A percentile compares a stretch with the other conserved stretches of the same genome.
Conservation (phyloP, 2,888 invertebrate species). For the Salticus scenicus region DNA sequence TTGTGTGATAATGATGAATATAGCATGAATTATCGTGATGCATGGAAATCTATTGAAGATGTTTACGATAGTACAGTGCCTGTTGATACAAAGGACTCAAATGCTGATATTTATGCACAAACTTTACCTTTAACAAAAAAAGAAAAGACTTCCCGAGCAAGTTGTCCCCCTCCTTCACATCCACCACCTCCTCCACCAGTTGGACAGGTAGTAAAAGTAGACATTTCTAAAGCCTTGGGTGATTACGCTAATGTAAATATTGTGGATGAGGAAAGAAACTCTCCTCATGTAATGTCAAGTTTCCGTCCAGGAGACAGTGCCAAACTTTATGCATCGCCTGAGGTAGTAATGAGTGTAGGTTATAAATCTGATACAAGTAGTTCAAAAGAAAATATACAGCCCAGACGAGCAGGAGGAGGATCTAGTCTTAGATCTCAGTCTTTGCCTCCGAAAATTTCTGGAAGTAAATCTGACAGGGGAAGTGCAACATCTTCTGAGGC, state of each 20-base stretch:
- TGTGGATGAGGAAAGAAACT: conserved; percentile 73
- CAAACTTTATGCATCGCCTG: conserved; percentile 91
- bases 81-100: conserved; percentile 34
- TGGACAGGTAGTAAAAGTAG: conserved; percentile 78
- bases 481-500: conserved; percentile 68
- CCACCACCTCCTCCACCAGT: conserved; percentile 87
- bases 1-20: conserved; percentile 69
- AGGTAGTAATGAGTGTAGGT: conserved; percentile 85
- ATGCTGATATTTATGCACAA: conserved; percentile 70
- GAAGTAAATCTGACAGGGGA: conserved; percentile 51
- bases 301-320: conserved; percentile 91
- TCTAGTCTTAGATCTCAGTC: conserved; percentile 69
- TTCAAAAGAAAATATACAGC: conserved; percentile 39
- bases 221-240: conserved; percentile 70
- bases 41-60: conserved; percentile 74
- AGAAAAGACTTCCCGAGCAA: conserved; percentile 52
- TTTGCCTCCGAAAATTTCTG: conserved; percentile 64
- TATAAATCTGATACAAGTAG: conserved; percentile 72
- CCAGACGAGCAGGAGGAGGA: conserved; percentile 54
- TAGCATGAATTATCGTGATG: conserved; percentile 73
- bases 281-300: conserved; percentile 83
- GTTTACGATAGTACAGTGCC: conserved; percentile 64
- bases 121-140: conserved; percentile 71
- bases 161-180: conserved; percentile 84
- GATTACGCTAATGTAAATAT: conserved; percentile 75